A percentile compares a stretch with the other conserved stretches of the same genome.
These are phyloP conservation scores for Tonatia bakeri DNA, from an alignment of 2,113 vertebrate species.

Conservation along the genomic window DNA sequence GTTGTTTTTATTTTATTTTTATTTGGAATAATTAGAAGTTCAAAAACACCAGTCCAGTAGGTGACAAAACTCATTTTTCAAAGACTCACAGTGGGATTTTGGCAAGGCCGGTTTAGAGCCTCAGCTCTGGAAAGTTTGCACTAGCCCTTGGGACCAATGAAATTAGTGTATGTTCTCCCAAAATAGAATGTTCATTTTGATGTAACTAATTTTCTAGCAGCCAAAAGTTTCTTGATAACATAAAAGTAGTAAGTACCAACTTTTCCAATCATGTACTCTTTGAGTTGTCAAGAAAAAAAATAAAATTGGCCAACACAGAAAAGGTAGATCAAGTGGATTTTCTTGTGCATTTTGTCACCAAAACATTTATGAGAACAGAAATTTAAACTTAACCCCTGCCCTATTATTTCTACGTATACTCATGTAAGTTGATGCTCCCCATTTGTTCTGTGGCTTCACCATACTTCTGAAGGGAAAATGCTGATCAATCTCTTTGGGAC, in stretches of 20 bases:
- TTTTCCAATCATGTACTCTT: background rate
- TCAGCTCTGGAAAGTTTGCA: background rate
- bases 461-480: background rate
- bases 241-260: background rate
- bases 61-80: slow-evolving; percentile 49
- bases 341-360: background rate
- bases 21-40: slow-evolving; percentile 49
- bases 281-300: background rate
- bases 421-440: background rate
- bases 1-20: background rate
- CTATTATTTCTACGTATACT: background rate
- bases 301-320: background rate
- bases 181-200: background rate
- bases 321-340: background rate
- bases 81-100: background rate
- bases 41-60: slow-evolving; percentile 5
- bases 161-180: slow-evolving; percentile 8
- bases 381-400: background rate
- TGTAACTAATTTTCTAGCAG: background rate
- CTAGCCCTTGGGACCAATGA: background rate
- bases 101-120: background rate
- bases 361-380: background rate
- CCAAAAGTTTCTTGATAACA: background rate
- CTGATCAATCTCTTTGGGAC: background rate
- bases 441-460: background rate